phyloP scores from a whole-genome alignment of 2,113 vertebrate genomes.

The Nesogale talazaci region DNA sequence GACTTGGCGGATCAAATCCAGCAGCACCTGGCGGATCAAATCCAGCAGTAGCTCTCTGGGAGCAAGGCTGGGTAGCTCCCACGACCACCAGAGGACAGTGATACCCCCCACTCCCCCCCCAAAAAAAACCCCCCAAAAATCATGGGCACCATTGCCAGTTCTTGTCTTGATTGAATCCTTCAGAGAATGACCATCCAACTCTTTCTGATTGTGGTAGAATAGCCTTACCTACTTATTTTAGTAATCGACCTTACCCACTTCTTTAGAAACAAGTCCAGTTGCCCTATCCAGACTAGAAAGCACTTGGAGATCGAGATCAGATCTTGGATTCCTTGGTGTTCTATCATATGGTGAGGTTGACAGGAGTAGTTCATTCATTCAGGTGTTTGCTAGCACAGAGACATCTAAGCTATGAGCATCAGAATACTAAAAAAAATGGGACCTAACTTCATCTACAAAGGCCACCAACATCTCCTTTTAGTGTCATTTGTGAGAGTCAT shows the following conservation, averaged over 20 bases:
- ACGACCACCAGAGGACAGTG: too few relatives aligned
- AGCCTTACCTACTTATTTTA: too few relatives aligned
- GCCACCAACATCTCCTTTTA: not conserved
- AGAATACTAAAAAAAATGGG: slow-evolving; percentile 42
- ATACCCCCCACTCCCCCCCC: too few relatives aligned
- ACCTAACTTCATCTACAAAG: slow-evolving; percentile 42
- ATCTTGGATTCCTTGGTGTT: slow-evolving; percentile 29
- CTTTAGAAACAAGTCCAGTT: slow-evolving; percentile 6
- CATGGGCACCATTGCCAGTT: slow-evolving; percentile 21
- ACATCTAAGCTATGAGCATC: not conserved
- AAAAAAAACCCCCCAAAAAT: too few relatives aligned
- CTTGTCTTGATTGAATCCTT: slow-evolving; percentile 5
- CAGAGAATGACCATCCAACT: slow-evolving; percentile 19
- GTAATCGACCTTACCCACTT: slow-evolving; percentile 16
- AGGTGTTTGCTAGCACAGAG: not conserved
- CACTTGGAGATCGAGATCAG: not conserved
- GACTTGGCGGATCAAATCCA: too few relatives aligned
- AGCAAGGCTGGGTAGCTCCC: too few relatives aligned
- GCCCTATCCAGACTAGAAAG: not conserved
- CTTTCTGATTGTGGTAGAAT: not conserved
- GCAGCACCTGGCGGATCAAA: too few relatives aligned
- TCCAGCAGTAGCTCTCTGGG: too few relatives aligned
- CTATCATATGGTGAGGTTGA: slow-evolving; percentile 22
- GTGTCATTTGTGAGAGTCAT: not conserved
- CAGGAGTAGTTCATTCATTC: slow-evolving; percentile 9